Conservation (phyloP, 2,888 invertebrate species). For the Ischnus inquisitorius region DNA sequence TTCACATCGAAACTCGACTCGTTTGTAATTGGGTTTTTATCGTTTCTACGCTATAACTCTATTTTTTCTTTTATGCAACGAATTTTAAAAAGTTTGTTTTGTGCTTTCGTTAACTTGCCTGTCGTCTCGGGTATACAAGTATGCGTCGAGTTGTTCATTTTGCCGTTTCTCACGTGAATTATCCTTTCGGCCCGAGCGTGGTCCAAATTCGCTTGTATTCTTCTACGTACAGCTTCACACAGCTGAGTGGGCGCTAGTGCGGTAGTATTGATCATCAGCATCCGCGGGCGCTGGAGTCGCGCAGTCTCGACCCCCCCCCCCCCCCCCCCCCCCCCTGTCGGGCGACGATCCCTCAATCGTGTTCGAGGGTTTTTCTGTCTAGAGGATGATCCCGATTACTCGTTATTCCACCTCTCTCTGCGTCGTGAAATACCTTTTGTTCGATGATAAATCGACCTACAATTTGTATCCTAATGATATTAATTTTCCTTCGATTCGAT, state of each 20-base stretch:
- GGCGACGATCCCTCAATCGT: slow-evolving; percentile 5
- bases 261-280: slow-evolving; percentile 77
- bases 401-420: background rate
- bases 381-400: background rate
- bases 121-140: slow-evolving; percentile 76
- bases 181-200: slow-evolving; percentile 56
- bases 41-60: background rate
- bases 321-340: too few relatives aligned
- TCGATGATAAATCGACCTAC: background rate
- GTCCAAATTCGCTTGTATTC: slow-evolving; percentile 67
- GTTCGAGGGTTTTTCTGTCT: slow-evolving; percentile 4
- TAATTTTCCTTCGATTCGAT: background rate
- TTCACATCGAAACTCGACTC: background rate
- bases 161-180: slow-evolving; percentile 56
- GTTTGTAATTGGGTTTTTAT: slow-evolving; percentile 13
- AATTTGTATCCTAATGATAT: background rate
- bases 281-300: slow-evolving; percentile 66
- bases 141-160: slow-evolving; percentile 76
- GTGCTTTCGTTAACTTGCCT: slow-evolving; percentile 72
- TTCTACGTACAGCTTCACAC: slow-evolving; percentile 64
- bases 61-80: background rate
- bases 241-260: slow-evolving; percentile 37
- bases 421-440: background rate
- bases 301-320: slow-evolving; percentile 72
- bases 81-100: background rate